Conservation (phyloP, 2,797 vertebrate species). For the Pipistrellus pipistrellus region DNA sequence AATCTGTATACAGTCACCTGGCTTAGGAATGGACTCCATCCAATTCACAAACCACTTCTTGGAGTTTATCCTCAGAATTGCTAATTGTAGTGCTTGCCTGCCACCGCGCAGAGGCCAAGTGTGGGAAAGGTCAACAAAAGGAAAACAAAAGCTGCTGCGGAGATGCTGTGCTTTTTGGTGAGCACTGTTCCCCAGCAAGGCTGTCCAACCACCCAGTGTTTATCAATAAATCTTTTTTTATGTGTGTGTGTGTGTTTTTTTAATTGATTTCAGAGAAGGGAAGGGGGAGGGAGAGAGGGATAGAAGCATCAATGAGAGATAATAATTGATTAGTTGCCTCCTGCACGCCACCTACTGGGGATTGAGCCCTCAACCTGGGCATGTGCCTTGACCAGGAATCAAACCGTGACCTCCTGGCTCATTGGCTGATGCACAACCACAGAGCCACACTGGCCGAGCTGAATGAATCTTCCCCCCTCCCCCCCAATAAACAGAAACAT, state of each 20-base stretch:
- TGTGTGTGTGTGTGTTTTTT: neutral
- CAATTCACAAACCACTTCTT: neutral
- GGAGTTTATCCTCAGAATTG: conserved; percentile 11
- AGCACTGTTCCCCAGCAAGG: neutral
- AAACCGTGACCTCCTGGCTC: neutral
- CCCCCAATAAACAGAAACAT: neutral
- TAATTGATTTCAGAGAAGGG: neutral
- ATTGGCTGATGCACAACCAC: neutral
- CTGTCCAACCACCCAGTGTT: neutral
- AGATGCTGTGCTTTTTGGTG: neutral
- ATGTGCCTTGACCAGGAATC: neutral
- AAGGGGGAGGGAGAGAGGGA: neutral
- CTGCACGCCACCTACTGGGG: neutral
- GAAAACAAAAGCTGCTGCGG: neutral
- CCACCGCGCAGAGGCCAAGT: neutral
- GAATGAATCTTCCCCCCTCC: neutral
- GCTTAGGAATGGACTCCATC: neutral
- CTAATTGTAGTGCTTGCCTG: neutral
- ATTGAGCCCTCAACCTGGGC: neutral
- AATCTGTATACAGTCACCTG: neutral
- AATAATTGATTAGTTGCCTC: neutral
- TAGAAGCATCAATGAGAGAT: neutral
- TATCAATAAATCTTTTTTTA: neutral
- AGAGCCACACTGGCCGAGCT: neutral
- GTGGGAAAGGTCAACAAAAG: conserved; percentile 14